Evolutionary conservation across 2,113 vertebrate species (phyloP).

Genomic region (Pelecanus crispus): DNA sequence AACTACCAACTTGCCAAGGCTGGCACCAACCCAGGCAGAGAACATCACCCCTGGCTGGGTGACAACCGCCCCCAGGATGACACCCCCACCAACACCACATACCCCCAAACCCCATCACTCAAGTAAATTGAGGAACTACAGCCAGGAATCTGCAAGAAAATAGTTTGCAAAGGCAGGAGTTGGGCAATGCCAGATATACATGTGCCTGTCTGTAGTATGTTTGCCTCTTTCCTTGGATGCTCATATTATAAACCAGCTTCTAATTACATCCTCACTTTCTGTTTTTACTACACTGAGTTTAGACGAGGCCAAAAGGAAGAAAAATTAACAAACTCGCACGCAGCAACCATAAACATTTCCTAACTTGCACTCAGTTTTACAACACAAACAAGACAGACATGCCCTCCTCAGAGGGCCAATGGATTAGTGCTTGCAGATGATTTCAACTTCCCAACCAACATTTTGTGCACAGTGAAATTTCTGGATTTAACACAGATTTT

Average conservation of each 20-base stretch:
- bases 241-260: neutral
- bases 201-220: neutral
- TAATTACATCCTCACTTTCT: slow-evolving; percentile 8
- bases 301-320: neutral
- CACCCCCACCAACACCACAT: rapidly evolving
- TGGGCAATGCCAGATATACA: neutral
- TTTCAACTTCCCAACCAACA: neutral
- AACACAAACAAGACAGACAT: neutral
- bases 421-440: neutral
- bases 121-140: neutral
- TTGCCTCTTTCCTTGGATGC: neutral
- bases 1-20: neutral
- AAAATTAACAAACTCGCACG: neutral
- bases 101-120: neutral
- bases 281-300: neutral
- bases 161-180: neutral
- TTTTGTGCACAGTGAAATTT: neutral
- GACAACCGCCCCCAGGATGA: neutral
- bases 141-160: neutral
- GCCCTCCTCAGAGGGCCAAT: neutral
- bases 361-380: neutral
- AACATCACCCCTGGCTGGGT: neutral
- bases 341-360: neutral
- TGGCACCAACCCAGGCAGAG: neutral
- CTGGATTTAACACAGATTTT: neutral